Percentiles rank a stretch among this genome's conserved stretches.
Evolutionary conservation across 2,113 vertebrate species (phyloP).

Genomic region (Psophia crepitans): DNA sequence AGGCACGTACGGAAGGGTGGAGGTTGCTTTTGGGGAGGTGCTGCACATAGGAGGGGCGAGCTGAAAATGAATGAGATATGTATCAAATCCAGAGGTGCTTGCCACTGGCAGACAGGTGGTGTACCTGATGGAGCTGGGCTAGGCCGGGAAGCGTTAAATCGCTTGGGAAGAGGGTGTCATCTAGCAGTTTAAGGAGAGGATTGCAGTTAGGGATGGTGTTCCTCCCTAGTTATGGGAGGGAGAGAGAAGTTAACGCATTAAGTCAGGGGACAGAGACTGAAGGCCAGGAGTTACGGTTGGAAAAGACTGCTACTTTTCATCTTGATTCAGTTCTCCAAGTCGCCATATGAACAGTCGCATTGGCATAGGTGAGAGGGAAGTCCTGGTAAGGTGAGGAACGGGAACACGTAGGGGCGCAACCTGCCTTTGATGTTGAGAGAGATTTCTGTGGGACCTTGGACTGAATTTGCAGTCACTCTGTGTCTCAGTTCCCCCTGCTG

Average conservation of each 20-base stretch:
- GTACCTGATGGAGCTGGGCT: background rate
- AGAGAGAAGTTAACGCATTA: background rate
- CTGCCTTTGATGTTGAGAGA: background rate
- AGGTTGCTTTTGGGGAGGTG: background rate
- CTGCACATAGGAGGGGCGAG: background rate
- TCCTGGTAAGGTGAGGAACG: background rate
- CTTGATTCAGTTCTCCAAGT: background rate
- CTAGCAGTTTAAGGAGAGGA: background rate
- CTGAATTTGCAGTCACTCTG: no score
- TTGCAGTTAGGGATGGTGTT: background rate
- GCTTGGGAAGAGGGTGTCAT: background rate
- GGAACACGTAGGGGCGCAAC: background rate
- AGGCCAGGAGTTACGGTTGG: background rate
- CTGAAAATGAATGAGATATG: background rate
- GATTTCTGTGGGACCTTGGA: background rate
- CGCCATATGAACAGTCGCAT: rapidly evolving
- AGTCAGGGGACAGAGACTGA: background rate
- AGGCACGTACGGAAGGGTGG: background rate
- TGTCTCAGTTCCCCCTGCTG: background rate
- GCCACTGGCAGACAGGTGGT: background rate
- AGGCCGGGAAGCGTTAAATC: rapidly evolving
- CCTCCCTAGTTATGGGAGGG: background rate
- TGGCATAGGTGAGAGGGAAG: background rate
- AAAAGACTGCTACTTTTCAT: background rate
- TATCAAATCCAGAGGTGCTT: background rate